phyloP scores from a whole-genome alignment of 1,140 invertebrate genomes.

The Colletes latitarsis region DNA sequence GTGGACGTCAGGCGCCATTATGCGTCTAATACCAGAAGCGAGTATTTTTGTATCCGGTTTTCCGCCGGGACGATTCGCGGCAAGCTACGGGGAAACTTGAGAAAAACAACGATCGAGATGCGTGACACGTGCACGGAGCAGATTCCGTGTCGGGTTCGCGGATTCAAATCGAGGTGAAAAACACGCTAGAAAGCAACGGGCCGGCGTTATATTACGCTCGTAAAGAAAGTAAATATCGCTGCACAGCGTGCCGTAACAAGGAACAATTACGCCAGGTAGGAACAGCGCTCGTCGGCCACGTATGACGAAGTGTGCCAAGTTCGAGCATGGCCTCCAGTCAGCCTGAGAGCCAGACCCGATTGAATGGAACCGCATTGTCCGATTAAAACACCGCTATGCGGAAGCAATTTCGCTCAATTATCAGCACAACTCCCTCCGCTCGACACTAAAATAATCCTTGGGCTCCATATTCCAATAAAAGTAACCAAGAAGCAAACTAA shows the following conservation, averaged over 20 bases:
- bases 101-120: background rate
- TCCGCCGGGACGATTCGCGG: too few species aligned
- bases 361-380: background rate
- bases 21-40: too few species aligned
- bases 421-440: background rate
- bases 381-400: constrained; percentile 7
- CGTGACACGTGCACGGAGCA: background rate
- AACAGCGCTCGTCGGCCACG: constrained; percentile 6
- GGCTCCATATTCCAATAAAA: too few species aligned
- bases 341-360: background rate
- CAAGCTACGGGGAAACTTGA: background rate
- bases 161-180: constrained; percentile 34
- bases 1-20: too few species aligned
- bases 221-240: constrained; percentile 52
- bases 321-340: background rate
- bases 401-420: background rate
- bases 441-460: background rate
- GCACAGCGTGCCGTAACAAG: constrained; percentile 36
- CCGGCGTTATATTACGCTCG: constrained; percentile 37
- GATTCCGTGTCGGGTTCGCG: background rate
- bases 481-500: too few species aligned
- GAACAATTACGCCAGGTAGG: constrained; percentile 39
- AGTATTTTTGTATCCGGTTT: too few species aligned
- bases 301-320: constrained; percentile 45
- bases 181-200: constrained; percentile 29